Evolutionary conservation across 2,797 vertebrate species (phyloP).

Genomic region (Oreochromis grahami): DNA sequence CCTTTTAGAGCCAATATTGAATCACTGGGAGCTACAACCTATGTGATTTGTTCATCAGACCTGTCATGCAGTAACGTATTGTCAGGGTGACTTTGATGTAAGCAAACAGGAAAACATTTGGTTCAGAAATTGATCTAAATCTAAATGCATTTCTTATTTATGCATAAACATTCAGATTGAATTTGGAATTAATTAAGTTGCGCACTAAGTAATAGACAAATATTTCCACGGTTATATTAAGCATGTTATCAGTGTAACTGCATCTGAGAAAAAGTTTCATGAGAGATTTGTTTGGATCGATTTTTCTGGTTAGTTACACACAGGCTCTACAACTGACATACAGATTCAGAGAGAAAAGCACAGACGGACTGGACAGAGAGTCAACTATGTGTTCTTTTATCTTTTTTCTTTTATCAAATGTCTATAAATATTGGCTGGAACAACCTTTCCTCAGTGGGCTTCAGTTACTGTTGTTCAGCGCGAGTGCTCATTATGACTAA

Average conservation of each 20-base stretch:
- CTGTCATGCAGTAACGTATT: background rate
- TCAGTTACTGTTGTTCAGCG: slow-evolving; percentile 56
- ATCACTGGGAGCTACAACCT: slow-evolving; percentile 28
- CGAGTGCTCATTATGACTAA: slow-evolving; percentile 47
- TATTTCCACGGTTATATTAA: background rate
- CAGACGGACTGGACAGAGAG: slow-evolving; percentile 49
- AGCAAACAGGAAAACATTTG: slow-evolving; percentile 7
- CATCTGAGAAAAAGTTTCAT: slow-evolving; percentile 43
- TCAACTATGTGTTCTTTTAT: slow-evolving; percentile 62
- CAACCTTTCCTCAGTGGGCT: slow-evolving; percentile 54
- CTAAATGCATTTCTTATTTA: background rate
- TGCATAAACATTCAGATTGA: background rate
- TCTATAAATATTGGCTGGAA: slow-evolving; percentile 66
- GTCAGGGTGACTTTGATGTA: background rate
- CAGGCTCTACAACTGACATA: slow-evolving; percentile 45
- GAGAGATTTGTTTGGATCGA: slow-evolving; percentile 41
- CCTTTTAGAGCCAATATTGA: slow-evolving; percentile 36
- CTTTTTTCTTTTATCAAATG: slow-evolving; percentile 51
- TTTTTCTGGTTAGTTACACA: slow-evolving; percentile 49
- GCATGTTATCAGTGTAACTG: slow-evolving; percentile 16
- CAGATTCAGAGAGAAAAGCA: slow-evolving; percentile 51
- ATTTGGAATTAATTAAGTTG: background rate
- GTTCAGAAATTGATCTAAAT: background rate
- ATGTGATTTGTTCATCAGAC: slow-evolving; percentile 23
- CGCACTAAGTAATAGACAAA: background rate